Evolutionary conservation across 1,140 invertebrate species (phyloP), one percentile per base, ranked within the genome.

Genomic region (Archivesica marissinica): DNA sequence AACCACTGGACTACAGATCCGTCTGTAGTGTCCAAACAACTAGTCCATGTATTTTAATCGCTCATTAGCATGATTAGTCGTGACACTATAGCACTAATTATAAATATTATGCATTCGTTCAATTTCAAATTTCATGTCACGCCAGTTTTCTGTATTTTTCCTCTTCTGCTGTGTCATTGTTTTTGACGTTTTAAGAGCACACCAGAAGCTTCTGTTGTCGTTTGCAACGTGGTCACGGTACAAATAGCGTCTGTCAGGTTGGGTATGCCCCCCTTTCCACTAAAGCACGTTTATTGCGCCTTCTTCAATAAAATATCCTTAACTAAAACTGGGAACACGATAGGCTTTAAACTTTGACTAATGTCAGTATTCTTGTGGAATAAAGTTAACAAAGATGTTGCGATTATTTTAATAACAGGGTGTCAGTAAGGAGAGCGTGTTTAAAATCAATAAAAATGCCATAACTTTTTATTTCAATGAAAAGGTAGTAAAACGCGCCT

Each of bases 361-460:
- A 25, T 64, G 59, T 64, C 59, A 17, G 33, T 64, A 23, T 64
- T 64, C 30, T 35, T 64, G 33, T 64, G 15, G 59, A 35, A 64
- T 35, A 64, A 64, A 35, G 28, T 70, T 44, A 70, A 70, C 23
- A 70, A 70, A 70, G 41, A 70, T 25, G n/a, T 41, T 47, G 25
- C 25, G 50, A 72, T 72, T 47, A 44, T 20, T 72, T 72, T 72
- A 50, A 50, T 28, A 30, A 72, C 17, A 20, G 25, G 68, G 15
- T 70, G 66, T 70, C 66, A 50, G 6, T 33, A 25, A 47, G 68
- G 35, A 33, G 50, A 41, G 68, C 68, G 68, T 72, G 41, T 47
- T 72, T 47, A 52, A 72, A 72, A 47, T 72, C 68, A 47, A 72
- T 72, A 72, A 72, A 72, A 41, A 72, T 72, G 44, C 68, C 68